Percentiles rank a stretch among this genome's conserved stretches.
phyloP scores from a whole-genome alignment of 2,888 invertebrate species.

The Tholera decimalis region DNA sequence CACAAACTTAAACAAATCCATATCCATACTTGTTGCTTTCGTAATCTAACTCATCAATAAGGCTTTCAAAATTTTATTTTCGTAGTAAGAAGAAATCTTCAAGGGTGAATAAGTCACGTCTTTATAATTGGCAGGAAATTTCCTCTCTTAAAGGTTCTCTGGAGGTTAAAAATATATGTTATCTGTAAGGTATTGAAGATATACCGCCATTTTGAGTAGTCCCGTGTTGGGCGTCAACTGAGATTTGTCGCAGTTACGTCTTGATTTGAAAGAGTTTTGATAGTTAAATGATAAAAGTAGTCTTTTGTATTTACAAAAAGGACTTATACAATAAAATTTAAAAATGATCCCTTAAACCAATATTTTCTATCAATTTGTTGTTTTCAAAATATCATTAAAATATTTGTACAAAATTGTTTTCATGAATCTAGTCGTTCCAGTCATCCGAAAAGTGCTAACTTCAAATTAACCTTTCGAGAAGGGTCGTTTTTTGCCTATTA shows the following conservation, averaged over 20 bases:
- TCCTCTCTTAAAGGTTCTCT: background rate
- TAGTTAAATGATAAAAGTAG: no score
- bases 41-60: background rate
- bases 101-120: constrained; percentile 16
- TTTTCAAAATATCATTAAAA: background rate
- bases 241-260: background rate
- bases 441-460: constrained; percentile 23
- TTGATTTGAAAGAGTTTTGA: background rate
- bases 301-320: no score
- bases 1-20: no score
- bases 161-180: constrained; percentile 9
- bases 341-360: background rate
- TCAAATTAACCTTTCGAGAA: constrained; percentile 8
- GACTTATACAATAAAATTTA: no score
- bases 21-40: no score
- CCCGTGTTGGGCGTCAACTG: constrained; percentile 44
- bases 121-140: constrained; percentile 12
- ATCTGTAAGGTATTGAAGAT: constrained; percentile 5
- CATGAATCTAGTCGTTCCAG: constrained; percentile 11
- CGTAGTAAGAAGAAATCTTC: constrained; percentile 3
- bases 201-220: background rate
- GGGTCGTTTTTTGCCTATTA: constrained; percentile 39
- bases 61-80: constrained; percentile 3
- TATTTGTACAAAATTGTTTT: constrained; percentile 2
- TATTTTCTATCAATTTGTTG: background rate